Evolutionary conservation across 1,140 invertebrate genomes (phyloP).

Genomic region (Acromyrmex heyeri): DNA sequence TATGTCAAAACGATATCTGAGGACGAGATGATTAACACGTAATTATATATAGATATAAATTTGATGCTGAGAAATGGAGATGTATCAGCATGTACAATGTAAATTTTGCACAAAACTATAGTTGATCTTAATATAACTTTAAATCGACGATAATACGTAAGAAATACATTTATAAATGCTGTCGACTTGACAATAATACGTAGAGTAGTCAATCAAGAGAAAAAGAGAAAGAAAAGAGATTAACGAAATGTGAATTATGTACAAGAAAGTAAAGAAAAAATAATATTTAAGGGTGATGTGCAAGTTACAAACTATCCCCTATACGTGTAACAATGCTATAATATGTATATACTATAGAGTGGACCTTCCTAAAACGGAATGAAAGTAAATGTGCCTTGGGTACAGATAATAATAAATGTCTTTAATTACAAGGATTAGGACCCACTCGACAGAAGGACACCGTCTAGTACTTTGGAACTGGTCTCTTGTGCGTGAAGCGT

Average conservation of each 20-base stretch:
- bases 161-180: constrained; percentile 85
- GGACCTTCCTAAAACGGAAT: constrained; percentile 83
- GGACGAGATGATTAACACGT: neutral
- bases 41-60: constrained; percentile 41
- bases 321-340: constrained; percentile 73
- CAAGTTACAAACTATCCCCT: constrained; percentile 72
- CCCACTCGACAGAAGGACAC: constrained; percentile 73
- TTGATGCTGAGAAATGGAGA: constrained; percentile 40
- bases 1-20: constrained; percentile 1
- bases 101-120: constrained; percentile 85
- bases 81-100: constrained; percentile 79
- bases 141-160: constrained; percentile 78
- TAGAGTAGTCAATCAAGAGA: constrained; percentile 74
- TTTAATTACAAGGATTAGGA: constrained; percentile 76
- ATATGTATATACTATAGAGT: constrained; percentile 79
- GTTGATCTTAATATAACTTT: constrained; percentile 80
- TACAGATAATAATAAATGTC: constrained; percentile 81
- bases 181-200: constrained; percentile 86
- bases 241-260: constrained; percentile 59
- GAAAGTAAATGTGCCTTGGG: constrained; percentile 87
- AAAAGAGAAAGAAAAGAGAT: constrained; percentile 57
- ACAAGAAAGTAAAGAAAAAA: constrained; percentile 69
- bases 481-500: constrained; percentile 65
- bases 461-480: constrained; percentile 74
- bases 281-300: constrained; percentile 75